phyloP scores from a whole-genome alignment of 2,113 vertebrate species.

The Rhinogobius similis region DNA sequence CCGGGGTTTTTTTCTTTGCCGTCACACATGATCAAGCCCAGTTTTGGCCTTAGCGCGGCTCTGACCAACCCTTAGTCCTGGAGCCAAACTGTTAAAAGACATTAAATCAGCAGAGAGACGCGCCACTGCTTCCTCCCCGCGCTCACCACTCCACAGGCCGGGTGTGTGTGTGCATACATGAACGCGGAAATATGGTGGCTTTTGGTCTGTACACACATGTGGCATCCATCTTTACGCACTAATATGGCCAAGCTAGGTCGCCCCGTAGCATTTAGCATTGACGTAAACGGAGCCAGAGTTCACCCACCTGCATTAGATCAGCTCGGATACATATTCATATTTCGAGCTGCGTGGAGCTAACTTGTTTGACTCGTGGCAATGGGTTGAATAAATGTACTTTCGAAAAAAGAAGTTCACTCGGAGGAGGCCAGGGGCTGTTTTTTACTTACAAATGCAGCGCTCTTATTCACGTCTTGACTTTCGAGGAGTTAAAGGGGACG shows the following conservation, averaged over 20 bases:
- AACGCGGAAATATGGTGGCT: slow-evolving; percentile 42
- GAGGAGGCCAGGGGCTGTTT: not conserved
- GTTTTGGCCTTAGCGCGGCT: slow-evolving; percentile 69
- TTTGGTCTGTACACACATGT: slow-evolving; percentile 36
- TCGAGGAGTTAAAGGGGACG: not conserved
- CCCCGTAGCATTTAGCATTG: slow-evolving; percentile 4
- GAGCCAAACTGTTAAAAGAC: slow-evolving; percentile 79
- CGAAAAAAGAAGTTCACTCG: not conserved
- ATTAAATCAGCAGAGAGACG: slow-evolving; percentile 76
- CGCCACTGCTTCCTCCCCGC: slow-evolving; percentile 68
- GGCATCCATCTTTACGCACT: not conserved
- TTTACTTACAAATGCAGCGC: not conserved
- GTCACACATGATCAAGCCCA: slow-evolving; percentile 75
- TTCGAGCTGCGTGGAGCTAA: not conserved
- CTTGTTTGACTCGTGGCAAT: slow-evolving; percentile 3
- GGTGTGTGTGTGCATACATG: slow-evolving; percentile 23
- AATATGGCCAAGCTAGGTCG: not conserved
- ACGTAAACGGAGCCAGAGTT: not conserved
- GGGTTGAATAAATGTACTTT: not conserved
- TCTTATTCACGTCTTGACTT: not conserved
- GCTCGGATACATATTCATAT: slow-evolving; percentile 1
- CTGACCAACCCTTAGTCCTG: slow-evolving; percentile 68
- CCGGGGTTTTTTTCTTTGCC: slow-evolving; percentile 61
- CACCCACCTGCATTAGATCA: slow-evolving; percentile 11
- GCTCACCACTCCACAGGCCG: slow-evolving; percentile 64